A percentile compares a stretch with the other conserved stretches of the same genome.
phyloP scores from a whole-genome alignment of 2,113 vertebrate genomes.

The Pygoscelis adeliae region DNA sequence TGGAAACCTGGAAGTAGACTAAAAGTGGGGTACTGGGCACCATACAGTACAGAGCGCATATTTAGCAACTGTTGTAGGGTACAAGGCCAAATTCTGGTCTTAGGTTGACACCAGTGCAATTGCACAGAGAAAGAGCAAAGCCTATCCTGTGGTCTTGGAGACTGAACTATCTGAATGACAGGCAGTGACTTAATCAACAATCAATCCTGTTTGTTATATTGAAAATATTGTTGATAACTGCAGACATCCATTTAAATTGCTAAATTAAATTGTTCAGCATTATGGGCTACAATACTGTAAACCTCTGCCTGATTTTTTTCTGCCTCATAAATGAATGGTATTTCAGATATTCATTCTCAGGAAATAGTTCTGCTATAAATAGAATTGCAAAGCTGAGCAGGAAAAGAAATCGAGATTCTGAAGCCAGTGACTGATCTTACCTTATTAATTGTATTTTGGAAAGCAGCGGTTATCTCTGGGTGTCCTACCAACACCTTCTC shows the following conservation, averaged over 20 bases:
- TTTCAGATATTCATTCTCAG: constrained; percentile 68
- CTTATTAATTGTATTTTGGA: constrained; percentile 7
- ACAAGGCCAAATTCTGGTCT: neutral
- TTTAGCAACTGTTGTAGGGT: neutral
- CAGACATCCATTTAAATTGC: neutral
- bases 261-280: constrained; percentile 1
- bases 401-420: constrained; percentile 1
- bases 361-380: constrained; percentile 71
- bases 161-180: neutral
- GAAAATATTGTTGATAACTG: constrained; percentile 20
- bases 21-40: neutral
- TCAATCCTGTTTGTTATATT: neutral
- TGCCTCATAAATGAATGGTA: constrained; percentile 60
- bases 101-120: neutral
- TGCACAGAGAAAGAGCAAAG: neutral
- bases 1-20: neutral
- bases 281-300: constrained; percentile 22
- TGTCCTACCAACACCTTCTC: neutral
- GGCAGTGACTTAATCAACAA: neutral
- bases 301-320: constrained; percentile 4
- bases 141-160: neutral
- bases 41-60: neutral
- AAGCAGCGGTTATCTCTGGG: neutral
- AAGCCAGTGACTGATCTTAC: neutral
- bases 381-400: constrained; percentile 58